phyloP scores from a whole-genome alignment of 2,888 invertebrate genomes.

The Trichacis sp. region DNA sequence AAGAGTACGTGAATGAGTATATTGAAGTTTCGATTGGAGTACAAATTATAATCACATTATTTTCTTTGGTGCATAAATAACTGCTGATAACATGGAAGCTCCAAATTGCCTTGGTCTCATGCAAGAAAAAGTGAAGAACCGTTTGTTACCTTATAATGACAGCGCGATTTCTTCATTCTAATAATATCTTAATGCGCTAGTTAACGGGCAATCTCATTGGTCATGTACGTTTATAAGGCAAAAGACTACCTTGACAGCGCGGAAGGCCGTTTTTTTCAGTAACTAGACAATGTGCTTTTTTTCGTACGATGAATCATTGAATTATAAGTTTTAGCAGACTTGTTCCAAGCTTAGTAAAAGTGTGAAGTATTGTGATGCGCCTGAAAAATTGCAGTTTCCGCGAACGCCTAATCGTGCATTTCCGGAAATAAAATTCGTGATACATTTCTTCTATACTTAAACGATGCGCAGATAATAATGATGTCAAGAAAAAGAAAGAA shows the following conservation, averaged over 20 bases:
- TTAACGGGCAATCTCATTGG: slow-evolving; percentile 20
- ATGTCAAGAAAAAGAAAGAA: neutral
- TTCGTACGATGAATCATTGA: neutral
- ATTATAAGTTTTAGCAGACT: neutral
- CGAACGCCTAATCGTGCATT: neutral
- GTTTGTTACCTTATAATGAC: slow-evolving; percentile 2
- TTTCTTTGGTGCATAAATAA: no score
- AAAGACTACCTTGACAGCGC: slow-evolving; percentile 28
- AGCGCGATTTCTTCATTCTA: slow-evolving; percentile 41
- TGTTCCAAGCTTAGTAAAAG: slow-evolving; percentile 29
- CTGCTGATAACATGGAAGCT: neutral
- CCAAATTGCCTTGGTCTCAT: neutral
- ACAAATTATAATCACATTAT: no score
- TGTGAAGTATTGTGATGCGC: slow-evolving; percentile 26
- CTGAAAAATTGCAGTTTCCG: slow-evolving; percentile 26
- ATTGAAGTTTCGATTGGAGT: no score
- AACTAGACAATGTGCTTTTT: slow-evolving; percentile 11
- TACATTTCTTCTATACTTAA: neutral
- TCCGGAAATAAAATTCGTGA: slow-evolving; percentile 2
- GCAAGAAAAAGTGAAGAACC: neutral
- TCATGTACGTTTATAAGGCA: slow-evolving; percentile 8
- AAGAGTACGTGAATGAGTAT: no score
- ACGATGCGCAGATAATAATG: neutral
- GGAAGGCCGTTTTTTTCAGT: slow-evolving; percentile 15
- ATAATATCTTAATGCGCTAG: slow-evolving; percentile 36